phyloP scores from a whole-genome alignment of 2,113 vertebrate species.

The Leucopsar rothschildi region DNA sequence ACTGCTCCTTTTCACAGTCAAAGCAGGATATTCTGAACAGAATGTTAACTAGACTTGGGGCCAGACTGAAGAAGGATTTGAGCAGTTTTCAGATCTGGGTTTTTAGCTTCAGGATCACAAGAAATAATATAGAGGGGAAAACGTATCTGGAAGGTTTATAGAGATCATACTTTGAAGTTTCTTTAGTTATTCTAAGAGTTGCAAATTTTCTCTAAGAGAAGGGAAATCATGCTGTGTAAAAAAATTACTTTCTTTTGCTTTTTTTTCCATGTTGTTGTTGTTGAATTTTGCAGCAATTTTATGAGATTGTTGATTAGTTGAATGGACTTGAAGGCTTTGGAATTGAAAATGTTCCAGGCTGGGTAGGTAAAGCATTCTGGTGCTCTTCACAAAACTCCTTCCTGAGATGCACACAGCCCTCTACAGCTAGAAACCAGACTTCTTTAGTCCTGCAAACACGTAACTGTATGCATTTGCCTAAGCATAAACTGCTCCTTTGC shows the following conservation, averaged over 20 bases:
- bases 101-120: neutral
- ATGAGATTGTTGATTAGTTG: constrained; percentile 68
- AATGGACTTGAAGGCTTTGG: constrained; percentile 68
- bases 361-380: constrained; percentile 42
- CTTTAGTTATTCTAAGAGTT: neutral
- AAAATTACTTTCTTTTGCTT: no score
- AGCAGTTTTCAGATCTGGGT: neutral
- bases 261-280: neutral
- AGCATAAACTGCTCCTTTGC: neutral
- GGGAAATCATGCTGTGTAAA: neutral
- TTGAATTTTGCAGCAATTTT: constrained; percentile 60
- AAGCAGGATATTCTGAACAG: constrained; percentile 49
- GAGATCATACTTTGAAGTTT: neutral
- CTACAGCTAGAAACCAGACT: neutral
- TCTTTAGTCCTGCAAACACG: neutral
- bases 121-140: neutral
- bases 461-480: neutral
- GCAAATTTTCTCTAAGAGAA: neutral
- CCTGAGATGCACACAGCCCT: neutral
- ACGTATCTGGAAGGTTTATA: neutral
- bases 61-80: neutral
- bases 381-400: neutral
- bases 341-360: constrained; percentile 72
- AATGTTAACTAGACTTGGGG: constrained; percentile 43
- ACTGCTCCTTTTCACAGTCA: constrained; percentile 60